These are phyloP conservation scores for Rhagophthalmus giganteus DNA, from an alignment of 2,888 invertebrate species.

Conservation along the genomic window DNA sequence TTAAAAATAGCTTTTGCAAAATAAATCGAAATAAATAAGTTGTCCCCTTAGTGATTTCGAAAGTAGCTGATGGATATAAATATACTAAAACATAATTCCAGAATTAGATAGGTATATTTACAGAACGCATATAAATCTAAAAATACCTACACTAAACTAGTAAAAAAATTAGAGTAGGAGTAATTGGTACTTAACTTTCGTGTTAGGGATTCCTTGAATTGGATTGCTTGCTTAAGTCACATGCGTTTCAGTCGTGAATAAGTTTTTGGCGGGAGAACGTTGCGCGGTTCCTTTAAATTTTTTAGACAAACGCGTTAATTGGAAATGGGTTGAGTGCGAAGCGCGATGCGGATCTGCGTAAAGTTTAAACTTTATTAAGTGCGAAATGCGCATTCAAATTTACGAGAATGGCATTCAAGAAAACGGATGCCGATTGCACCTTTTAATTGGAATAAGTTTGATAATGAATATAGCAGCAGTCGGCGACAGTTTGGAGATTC, in stretches of 20 bases:
- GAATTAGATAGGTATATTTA: too few species aligned
- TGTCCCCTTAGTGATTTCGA: too few species aligned
- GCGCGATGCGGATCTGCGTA: slow-evolving; percentile 21
- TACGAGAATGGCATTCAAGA: slow-evolving; percentile 23
- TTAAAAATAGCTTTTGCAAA: too few species aligned
- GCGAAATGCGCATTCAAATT: slow-evolving; percentile 27
- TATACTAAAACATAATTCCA: too few species aligned
- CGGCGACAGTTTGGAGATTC: slow-evolving; percentile 12
- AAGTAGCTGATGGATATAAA: too few species aligned
- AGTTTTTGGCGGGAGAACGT: slow-evolving; percentile 28
- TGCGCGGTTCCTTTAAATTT: too few species aligned
- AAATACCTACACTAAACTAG: slow-evolving; percentile 33
- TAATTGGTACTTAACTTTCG: slow-evolving; percentile 26
- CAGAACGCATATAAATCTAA: slow-evolving; percentile 30
- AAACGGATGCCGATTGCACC: slow-evolving; percentile 16
- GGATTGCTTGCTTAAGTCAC: slow-evolving; percentile 21
- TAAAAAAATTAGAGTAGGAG: slow-evolving; percentile 30
- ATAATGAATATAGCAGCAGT: slow-evolving; percentile 1
- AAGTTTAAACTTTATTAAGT: slow-evolving; percentile 20
- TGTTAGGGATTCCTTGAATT: slow-evolving; percentile 28
- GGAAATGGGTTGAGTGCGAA: slow-evolving; percentile 23
- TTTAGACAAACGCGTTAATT: too few species aligned
- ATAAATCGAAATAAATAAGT: not conserved
- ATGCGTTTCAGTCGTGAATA: slow-evolving; percentile 33
- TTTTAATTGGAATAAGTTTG: slow-evolving; percentile 17